Conservation (phyloP, 30 jellyfish, hydroid and myxozoan species). For the Mastigias papua region DNA sequence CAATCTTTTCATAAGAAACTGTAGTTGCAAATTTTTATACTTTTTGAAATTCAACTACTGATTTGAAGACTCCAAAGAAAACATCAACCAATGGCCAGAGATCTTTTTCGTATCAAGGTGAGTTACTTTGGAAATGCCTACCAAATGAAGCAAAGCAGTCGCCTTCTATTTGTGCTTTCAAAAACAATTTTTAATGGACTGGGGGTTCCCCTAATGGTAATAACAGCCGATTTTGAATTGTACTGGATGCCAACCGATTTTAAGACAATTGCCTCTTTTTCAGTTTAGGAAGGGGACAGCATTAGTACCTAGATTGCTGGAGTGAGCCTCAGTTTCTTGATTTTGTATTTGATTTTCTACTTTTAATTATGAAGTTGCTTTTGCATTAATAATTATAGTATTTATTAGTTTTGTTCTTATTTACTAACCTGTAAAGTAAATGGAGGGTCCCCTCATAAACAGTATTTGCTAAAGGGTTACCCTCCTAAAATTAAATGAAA, state of each 20-base stretch:
- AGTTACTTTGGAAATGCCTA: background rate
- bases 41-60: background rate
- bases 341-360: background rate
- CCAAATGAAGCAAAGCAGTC: slow-evolving; percentile 4
- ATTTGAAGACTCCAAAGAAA: background rate
- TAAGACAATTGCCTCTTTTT: background rate
- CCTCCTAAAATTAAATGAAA: background rate
- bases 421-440: background rate
- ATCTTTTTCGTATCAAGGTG: background rate
- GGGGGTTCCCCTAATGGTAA: background rate
- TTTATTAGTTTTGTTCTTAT: background rate
- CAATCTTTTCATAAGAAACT: background rate
- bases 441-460: background rate
- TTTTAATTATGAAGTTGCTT: background rate
- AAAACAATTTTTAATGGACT: background rate
- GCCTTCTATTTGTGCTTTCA: background rate
- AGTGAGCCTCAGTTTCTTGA: background rate
- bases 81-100: background rate
- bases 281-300: too few species aligned
- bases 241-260: background rate
- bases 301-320: background rate
- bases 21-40: background rate
- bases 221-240: background rate
- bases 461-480: background rate
- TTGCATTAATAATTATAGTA: background rate